A percentile compares a stretch with the other conserved stretches of the same genome.
phyloP scores from a whole-genome alignment of 2,113 vertebrate genomes.

The Notothenia rossii region DNA sequence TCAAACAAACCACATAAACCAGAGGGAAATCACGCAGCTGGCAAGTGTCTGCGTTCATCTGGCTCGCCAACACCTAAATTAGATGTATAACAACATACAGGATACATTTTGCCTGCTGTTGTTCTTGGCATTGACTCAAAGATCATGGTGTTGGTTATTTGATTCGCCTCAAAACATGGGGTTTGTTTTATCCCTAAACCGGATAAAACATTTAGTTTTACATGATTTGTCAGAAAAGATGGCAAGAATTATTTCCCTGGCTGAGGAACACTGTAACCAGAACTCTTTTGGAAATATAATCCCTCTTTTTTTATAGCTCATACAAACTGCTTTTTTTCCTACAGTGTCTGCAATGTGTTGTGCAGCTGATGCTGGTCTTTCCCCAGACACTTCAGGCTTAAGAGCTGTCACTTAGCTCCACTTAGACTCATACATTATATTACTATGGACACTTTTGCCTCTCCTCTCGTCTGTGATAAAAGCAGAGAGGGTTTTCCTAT shows the following conservation, averaged over 20 bases:
- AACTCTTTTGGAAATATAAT: not conserved
- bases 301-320: not conserved
- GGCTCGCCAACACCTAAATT: not conserved
- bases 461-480: not conserved
- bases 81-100: slow-evolving; percentile 1
- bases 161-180: not conserved
- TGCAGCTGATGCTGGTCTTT: not conserved
- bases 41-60: not conserved
- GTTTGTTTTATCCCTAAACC: not conserved
- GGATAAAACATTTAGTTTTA: not conserved
- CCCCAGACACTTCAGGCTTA: not conserved
- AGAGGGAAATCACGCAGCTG: slow-evolving; percentile 14
- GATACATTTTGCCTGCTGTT: not conserved
- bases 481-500: not conserved
- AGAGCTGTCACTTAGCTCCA: slow-evolving; percentile 10
- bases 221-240: not conserved
- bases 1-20: not conserved
- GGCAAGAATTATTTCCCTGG: not conserved
- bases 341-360: not conserved
- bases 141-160: slow-evolving; percentile 2
- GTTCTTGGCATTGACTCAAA: not conserved
- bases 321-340: not conserved
- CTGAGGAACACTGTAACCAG: not conserved
- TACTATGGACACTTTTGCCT: not conserved
- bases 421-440: not conserved